Conservation (phyloP, 2,113 vertebrate species). For the Ascaphus truei region DNA sequence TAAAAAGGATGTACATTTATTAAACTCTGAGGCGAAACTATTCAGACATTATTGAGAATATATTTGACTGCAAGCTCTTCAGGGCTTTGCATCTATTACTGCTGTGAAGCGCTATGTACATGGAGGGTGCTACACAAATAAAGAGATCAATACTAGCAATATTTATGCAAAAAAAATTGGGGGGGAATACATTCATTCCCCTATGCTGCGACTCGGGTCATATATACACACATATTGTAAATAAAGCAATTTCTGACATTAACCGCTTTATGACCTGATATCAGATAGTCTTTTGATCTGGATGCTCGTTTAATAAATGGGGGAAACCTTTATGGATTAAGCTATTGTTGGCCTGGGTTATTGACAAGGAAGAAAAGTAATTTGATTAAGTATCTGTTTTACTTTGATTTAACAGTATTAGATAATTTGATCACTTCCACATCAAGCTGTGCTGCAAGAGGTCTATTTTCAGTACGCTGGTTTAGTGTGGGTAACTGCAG, state of each 20-base stretch:
- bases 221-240: no score
- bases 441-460: not conserved
- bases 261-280: not conserved
- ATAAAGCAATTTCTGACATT: not conserved
- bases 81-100: no score
- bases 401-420: constrained; percentile 9
- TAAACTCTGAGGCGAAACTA: no score
- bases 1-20: no score
- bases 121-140: no score
- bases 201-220: no score
- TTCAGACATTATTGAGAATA: no score
- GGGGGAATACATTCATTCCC: no score
- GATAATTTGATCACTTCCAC: constrained; percentile 17
- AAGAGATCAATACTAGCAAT: no score
- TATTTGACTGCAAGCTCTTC: no score
- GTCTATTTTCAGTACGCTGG: not conserved
- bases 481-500: not conserved
- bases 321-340: constrained; percentile 1
- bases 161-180: no score
- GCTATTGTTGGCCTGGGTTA: not conserved
- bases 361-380: not conserved
- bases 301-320: constrained; percentile 1
- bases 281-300: not conserved
- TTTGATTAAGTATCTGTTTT: constrained; percentile 14
- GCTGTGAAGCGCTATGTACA: no score